Percentiles rank a stretch among this genome's conserved stretches.
Conservation (phyloP, 2,888 invertebrate species). For the Nomada goodeniana region DNA sequence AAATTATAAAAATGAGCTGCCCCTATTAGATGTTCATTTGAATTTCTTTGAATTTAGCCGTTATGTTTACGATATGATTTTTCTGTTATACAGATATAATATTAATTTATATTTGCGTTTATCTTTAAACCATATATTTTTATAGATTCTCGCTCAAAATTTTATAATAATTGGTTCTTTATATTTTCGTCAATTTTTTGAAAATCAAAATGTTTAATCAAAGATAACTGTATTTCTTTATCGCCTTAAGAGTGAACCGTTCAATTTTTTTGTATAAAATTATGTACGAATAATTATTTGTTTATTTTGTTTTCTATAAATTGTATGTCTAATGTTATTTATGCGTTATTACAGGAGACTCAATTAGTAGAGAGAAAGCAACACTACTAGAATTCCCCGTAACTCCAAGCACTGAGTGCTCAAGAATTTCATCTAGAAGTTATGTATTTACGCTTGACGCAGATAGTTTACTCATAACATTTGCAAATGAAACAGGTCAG, state of each 20-base stretch:
- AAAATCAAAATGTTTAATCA: not conserved
- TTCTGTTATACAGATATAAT: not conserved
- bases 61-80: not conserved
- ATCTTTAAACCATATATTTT: not conserved
- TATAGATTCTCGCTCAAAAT: not conserved
- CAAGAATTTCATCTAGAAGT: conserved; percentile 88
- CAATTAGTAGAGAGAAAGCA: conserved; percentile 74
- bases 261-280: not conserved
- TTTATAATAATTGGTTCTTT: not conserved
- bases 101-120: not conserved
- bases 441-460: conserved; percentile 91
- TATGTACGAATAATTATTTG: not conserved
- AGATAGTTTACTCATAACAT: conserved; percentile 90
- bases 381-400: conserved; percentile 89
- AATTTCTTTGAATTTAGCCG: not conserved
- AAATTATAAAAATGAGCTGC: no score
- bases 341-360: conserved; percentile 73
- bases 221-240: not conserved
- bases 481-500: conserved; percentile 87
- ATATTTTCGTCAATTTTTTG: not conserved
- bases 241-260: not conserved
- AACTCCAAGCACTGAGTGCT: conserved; percentile 89
- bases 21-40: not conserved
- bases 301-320: not conserved
- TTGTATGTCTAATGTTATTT: not conserved